Evolutionary conservation across 2,113 vertebrate species (phyloP), one percentile per base, ranked within the genome.

Genomic region (Xiphophorus couchianus): DNA sequence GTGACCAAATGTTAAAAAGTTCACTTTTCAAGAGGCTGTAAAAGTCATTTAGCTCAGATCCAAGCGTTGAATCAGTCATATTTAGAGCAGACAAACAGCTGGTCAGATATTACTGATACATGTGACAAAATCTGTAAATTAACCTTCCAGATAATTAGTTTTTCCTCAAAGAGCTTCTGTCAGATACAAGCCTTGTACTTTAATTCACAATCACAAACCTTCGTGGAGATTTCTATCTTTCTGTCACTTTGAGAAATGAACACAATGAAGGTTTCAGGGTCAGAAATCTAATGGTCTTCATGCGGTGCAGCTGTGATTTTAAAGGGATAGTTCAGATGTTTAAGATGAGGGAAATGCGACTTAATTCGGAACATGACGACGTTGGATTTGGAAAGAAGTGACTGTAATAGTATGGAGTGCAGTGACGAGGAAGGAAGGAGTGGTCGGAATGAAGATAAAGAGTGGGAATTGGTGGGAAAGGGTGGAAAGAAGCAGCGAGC

Each of bases 181-280:
- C 42, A 76, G 74, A 74, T 28, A 27, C 76, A 86, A 66, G 51
- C 31, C 31, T 87, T 58, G 48, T 73, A 70, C 88, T 86, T 80
- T 86, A 37, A 58, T 84, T 71, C 66, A 22, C 30, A 73, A 86
- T 78, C 82, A 79, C 81, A 83, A 8, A 58, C 79, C 67, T 67
- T 58, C 65, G 80, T 78, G 81, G 73, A 85, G 87, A 91, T 90
- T 81, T 84, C n/a, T 85, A 76, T 88, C 89, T 85, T 76, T 68
- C 64, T 83, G 83, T 86, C 61, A 88, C 89, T 89, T 88, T 81
- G 63, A 83, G 76, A 86, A 90, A 88, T 69, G 68, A 82, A 83
- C 82, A 81, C 71, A 87, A 86, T 84, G 60, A 63, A 62, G n/a
- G 42, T 78, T 82, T 82, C 82, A 82, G 70, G 82, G 63, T 76